Conservation (phyloP, 2,113 vertebrate species). For the Nothocercus julius region DNA sequence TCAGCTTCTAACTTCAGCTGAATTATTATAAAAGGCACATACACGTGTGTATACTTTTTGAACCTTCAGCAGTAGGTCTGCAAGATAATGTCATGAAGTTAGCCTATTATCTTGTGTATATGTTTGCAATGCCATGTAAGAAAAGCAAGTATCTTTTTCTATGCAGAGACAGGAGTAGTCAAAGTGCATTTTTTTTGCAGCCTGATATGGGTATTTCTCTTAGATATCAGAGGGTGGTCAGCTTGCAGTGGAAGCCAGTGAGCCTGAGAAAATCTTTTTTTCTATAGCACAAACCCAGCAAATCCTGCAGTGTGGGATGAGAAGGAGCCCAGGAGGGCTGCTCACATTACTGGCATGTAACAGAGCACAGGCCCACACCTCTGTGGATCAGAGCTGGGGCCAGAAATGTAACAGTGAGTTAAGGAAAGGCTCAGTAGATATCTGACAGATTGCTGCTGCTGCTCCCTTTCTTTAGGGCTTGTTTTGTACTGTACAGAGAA, state of each 20-base stretch:
- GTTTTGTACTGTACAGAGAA: background rate
- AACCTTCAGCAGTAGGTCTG: background rate
- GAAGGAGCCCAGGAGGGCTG: background rate
- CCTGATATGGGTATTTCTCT: background rate
- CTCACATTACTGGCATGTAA: accelerated
- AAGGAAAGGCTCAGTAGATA: constrained; percentile 21
- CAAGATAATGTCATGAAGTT: background rate
- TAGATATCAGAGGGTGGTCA: background rate
- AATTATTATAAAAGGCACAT: background rate
- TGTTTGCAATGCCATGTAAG: accelerated
- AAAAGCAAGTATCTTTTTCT: background rate
- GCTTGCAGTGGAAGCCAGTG: accelerated
- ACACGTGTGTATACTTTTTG: background rate
- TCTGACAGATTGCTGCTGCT: constrained; percentile 46
- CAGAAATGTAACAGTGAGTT: background rate
- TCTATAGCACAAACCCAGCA: background rate
- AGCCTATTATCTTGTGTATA: background rate
- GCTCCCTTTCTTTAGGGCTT: constrained; percentile 42
- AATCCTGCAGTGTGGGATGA: background rate
- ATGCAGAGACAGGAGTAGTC: background rate
- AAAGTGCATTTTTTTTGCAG: background rate
- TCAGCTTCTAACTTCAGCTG: background rate
- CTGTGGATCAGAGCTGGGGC: background rate
- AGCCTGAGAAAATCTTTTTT: background rate
- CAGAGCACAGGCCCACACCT: background rate